Evolutionary conservation across 1,140 invertebrate genomes (phyloP).

Genomic region (Bombus consobrinus): DNA sequence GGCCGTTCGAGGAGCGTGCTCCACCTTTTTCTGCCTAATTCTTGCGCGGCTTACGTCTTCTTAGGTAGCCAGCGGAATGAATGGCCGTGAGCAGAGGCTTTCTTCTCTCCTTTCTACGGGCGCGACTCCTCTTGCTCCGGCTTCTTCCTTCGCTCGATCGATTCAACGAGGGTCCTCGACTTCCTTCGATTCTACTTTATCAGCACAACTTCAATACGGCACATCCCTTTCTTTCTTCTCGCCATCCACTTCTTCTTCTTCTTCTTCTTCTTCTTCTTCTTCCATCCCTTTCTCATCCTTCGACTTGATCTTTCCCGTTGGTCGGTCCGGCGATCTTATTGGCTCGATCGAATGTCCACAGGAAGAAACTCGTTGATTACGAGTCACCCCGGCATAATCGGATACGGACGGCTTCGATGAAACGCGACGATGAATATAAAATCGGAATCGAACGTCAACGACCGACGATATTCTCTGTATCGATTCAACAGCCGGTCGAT

Average conservation of each 20-base stretch:
- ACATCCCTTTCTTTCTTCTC: neutral
- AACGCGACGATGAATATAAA: slow-evolving; percentile 23
- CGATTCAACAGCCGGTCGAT: slow-evolving; percentile 1
- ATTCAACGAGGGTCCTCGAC: slow-evolving; percentile 61
- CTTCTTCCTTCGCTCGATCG: slow-evolving; percentile 63
- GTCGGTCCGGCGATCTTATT: slow-evolving; percentile 7
- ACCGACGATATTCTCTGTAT: slow-evolving; percentile 10
- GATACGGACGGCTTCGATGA: slow-evolving; percentile 35
- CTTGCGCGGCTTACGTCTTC: slow-evolving; percentile 62
- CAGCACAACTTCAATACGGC: neutral
- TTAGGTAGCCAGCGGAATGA: slow-evolving; percentile 47
- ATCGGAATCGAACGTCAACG: slow-evolving; percentile 1
- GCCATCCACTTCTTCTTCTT: too few species aligned
- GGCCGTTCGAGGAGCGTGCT: slow-evolving; percentile 49
- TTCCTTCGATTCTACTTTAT: slow-evolving; percentile 36
- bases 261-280: too few species aligned
- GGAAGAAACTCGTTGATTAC: slow-evolving; percentile 48
- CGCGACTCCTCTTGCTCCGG: slow-evolving; percentile 46
- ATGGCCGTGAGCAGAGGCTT: slow-evolving; percentile 32
- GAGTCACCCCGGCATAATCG: slow-evolving; percentile 9
- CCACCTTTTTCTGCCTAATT: slow-evolving; percentile 73
- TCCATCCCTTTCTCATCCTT: neutral
- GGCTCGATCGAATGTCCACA: slow-evolving; percentile 30
- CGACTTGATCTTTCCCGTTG: too few species aligned
- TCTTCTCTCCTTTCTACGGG: slow-evolving; percentile 40